These are phyloP conservation scores for Gopherus evgoodei DNA, from an alignment of 2,113 vertebrate species.

Conservation along the genomic window DNA sequence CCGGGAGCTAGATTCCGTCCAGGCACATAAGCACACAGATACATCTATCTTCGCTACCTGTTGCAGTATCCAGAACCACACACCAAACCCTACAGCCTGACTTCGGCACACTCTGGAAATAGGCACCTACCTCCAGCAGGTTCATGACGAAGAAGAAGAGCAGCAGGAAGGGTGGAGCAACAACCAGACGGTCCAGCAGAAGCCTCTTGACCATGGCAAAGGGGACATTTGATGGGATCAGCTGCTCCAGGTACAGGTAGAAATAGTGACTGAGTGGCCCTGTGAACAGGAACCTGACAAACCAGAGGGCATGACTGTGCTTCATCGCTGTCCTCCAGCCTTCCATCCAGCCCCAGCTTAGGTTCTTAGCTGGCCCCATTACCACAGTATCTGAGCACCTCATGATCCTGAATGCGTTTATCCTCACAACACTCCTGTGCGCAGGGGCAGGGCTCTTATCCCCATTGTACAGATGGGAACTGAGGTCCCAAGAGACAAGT, in stretches of 20 bases:
- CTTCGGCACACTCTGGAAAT: background rate
- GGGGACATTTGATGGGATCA: conserved; percentile 81
- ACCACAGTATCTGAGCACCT: background rate
- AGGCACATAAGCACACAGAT: too few relatives aligned
- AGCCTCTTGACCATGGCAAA: conserved; percentile 84
- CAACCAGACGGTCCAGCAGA: conserved; percentile 86
- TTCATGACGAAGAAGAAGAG: conserved; percentile 89
- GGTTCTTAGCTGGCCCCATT: background rate
- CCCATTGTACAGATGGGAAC: background rate
- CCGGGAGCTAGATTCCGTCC: background rate
- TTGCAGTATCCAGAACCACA: background rate
- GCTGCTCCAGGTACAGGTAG: conserved; percentile 86
- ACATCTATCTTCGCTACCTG: background rate
- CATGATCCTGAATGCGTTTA: background rate
- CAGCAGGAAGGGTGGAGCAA: conserved; percentile 86
- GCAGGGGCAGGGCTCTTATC: background rate
- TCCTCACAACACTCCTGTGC: background rate
- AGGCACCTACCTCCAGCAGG: conserved; percentile 85
- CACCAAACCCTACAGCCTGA: background rate
- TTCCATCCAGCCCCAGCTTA: background rate
- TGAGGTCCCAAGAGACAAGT: background rate
- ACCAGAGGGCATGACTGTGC: background rate
- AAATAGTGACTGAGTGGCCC: conserved; percentile 89
- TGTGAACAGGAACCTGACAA: conserved; percentile 84
- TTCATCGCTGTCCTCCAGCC: too few relatives aligned